Evolutionary conservation across 92 coral and sea anemone species (phyloP).

Genomic region (Epizoanthus ramosus): DNA sequence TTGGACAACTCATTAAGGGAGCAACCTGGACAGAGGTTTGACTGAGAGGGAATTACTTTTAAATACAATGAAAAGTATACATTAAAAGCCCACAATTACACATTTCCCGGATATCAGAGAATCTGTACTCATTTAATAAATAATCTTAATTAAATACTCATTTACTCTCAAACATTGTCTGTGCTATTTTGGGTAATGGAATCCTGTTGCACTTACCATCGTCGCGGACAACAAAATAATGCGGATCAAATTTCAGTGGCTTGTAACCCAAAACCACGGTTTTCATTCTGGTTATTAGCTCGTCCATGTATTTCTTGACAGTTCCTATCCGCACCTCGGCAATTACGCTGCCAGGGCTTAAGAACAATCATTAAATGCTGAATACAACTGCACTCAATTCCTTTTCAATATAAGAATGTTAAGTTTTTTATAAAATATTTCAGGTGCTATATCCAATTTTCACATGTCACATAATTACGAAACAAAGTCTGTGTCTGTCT

Average conservation of each 20-base stretch:
- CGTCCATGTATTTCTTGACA: background rate
- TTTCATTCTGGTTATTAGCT: conserved; percentile 13
- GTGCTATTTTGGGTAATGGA: background rate
- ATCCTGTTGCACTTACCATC: background rate
- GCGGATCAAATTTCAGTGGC: background rate
- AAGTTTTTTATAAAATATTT: background rate
- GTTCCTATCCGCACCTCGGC: conserved; percentile 34
- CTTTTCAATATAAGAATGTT: background rate
- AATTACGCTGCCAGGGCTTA: conserved; percentile 35
- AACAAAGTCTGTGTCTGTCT: background rate
- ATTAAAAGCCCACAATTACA: no score
- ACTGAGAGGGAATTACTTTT: no score
- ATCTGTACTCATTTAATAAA: no score
- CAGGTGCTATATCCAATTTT: background rate
- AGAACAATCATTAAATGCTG: background rate
- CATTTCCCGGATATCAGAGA: no score
- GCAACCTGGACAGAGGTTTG: no score
- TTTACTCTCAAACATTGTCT: background rate
- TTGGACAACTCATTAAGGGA: no score
- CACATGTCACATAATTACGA: background rate
- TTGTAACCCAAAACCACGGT: background rate
- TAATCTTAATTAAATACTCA: no score
- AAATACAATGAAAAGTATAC: no score
- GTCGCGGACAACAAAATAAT: conserved; percentile 27
- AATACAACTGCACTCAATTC: background rate